A percentile compares a stretch with the other conserved stretches of the same genome.
phyloP scores from a whole-genome alignment of 2,888 invertebrate genomes.

The Drosophila gaucha region DNA sequence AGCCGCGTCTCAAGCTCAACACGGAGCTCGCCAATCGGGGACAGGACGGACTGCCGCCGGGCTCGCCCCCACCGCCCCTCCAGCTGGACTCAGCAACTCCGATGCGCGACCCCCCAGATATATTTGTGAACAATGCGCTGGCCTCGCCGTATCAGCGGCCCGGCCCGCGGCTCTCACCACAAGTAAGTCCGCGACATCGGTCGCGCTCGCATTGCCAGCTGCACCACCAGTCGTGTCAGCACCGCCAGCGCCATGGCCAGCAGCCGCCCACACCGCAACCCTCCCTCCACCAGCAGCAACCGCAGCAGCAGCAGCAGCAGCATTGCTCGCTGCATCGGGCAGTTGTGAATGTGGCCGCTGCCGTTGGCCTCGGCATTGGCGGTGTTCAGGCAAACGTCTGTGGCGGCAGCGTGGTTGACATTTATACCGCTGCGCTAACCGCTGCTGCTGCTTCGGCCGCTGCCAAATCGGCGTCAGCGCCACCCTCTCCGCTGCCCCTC shows the following conservation, averaged over 20 bases:
- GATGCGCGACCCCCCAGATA: constrained; percentile 81
- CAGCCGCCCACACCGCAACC: constrained; percentile 23
- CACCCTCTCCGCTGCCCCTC: constrained; percentile 52
- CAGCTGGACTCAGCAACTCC: constrained; percentile 32
- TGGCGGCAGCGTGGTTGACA: constrained; percentile 64
- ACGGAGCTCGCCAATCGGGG: constrained; percentile 79
- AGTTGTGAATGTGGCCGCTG: constrained; percentile 71
- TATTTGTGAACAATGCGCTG: constrained; percentile 82
- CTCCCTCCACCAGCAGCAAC: constrained; percentile 10
- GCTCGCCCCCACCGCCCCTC: constrained; percentile 58
- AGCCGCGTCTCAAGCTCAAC: constrained; percentile 82
- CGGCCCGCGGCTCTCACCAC: constrained; percentile 59
- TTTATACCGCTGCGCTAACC: constrained; percentile 69
- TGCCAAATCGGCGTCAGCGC: constrained; percentile 43
- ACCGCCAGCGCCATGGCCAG: constrained; percentile 33
- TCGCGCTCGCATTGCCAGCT: constrained; percentile 64
- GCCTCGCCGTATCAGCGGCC: constrained; percentile 81
- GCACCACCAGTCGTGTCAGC: constrained; percentile 42
- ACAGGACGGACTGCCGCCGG: constrained; percentile 59
- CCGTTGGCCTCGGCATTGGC: constrained; percentile 55
- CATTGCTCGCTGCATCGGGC: constrained; percentile 63
- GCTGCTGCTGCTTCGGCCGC: constrained; percentile 48
- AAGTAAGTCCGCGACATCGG: constrained; percentile 77
- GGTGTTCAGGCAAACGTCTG: constrained; percentile 33
- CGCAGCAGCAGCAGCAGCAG: constrained; percentile 18